Conservation (phyloP, 2,888 invertebrate species). For the Dicranocentrus wangi region DNA sequence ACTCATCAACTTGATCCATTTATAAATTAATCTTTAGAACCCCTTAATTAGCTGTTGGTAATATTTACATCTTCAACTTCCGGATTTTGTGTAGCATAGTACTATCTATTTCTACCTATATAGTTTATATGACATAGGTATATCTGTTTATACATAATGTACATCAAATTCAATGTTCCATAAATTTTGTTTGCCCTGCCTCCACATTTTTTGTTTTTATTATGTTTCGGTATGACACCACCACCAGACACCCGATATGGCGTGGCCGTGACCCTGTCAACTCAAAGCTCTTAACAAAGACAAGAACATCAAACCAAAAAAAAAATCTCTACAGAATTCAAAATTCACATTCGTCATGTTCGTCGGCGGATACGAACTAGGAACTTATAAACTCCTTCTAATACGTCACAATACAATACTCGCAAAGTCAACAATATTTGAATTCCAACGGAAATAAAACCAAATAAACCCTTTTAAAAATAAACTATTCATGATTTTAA, state of each 20-base stretch:
- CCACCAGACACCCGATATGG: constrained; percentile 17
- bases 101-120: no score
- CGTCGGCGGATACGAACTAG: background rate
- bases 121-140: no score
- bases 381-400: background rate
- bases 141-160: constrained; percentile 24
- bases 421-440: no score
- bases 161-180: constrained; percentile 4
- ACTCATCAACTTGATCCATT: no score
- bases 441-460: background rate
- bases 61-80: no score
- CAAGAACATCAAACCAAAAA: background rate
- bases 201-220: constrained; percentile 1
- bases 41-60: no score
- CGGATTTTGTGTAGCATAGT: no score
- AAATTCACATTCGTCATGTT: background rate
- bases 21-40: no score
- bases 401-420: background rate
- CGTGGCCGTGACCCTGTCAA: constrained; percentile 22
- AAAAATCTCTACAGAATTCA: background rate
- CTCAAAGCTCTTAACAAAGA: constrained; percentile 24
- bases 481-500: no score
- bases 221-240: constrained; percentile 6
- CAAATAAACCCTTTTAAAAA: background rate
- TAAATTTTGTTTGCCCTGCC: background rate